Conservation (phyloP, 2,888 invertebrate genomes). For the Ennomos erosarius region DNA sequence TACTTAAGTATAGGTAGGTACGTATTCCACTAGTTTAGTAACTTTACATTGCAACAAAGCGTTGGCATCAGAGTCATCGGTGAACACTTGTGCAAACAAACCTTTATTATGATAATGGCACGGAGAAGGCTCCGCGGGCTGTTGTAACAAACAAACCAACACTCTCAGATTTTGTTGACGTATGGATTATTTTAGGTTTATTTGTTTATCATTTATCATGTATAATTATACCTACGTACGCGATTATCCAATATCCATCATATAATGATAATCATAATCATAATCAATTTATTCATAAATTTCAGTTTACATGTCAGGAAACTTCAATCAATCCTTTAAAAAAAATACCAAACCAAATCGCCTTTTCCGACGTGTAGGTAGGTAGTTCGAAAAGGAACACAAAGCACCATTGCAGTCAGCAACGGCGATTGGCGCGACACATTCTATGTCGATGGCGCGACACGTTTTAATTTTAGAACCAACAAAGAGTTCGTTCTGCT, state of each 20-base stretch:
- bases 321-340: no score
- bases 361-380: background rate
- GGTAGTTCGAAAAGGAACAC: slow-evolving; percentile 39
- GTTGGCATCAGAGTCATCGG: background rate
- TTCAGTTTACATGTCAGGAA: no score
- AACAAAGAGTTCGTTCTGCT: slow-evolving; percentile 51
- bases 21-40: slow-evolving; percentile 11
- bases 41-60: slow-evolving; percentile 11
- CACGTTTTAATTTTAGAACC: slow-evolving; percentile 60
- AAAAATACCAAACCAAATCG: background rate
- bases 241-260: no score
- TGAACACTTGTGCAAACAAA: slow-evolving; percentile 17
- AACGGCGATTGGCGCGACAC: no score
- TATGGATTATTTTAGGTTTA: no score
- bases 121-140: slow-evolving; percentile 8
- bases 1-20: no score
- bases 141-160: background rate
- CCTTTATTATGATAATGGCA: slow-evolving; percentile 40
- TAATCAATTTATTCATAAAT: no score
- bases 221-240: no score
- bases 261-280: no score
- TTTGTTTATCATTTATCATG: no score
- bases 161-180: no score
- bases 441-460: slow-evolving; percentile 61
- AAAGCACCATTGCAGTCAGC: slow-evolving; percentile 42